These are phyloP conservation scores for Acanthurus lineatus DNA, from an alignment of 2,797 vertebrate genomes.

Conservation along the genomic window DNA sequence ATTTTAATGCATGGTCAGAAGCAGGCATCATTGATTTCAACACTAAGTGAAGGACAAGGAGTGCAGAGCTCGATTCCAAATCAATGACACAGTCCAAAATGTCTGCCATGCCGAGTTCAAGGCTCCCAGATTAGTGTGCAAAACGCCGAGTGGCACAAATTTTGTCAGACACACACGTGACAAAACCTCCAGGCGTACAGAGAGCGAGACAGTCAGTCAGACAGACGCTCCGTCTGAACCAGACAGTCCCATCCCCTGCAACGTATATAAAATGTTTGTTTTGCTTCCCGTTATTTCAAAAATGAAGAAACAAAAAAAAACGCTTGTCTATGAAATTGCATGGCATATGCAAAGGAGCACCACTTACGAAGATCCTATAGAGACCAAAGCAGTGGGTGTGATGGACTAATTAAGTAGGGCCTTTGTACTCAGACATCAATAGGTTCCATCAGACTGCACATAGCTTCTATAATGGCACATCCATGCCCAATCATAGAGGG, in stretches of 20 bases:
- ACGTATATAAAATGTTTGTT: conserved; percentile 48
- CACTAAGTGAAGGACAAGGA: conserved; percentile 85
- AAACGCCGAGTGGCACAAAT: conserved; percentile 71
- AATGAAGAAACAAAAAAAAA: conserved; percentile 30
- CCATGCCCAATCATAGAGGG: conserved; percentile 74
- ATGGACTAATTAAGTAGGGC: conserved; percentile 84
- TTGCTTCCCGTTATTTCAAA: conserved; percentile 45
- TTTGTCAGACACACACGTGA: conserved; percentile 60
- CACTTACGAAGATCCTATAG: conserved; percentile 78
- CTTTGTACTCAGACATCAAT: conserved; percentile 84
- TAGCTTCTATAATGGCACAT: conserved; percentile 77
- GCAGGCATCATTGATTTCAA: conserved; percentile 84
- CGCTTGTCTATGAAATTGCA: conserved; percentile 60
- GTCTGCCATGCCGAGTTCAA: conserved; percentile 73
- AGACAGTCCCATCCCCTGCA: conserved; percentile 39
- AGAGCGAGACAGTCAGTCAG: conserved; percentile 44
- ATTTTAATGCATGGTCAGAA: conserved; percentile 84
- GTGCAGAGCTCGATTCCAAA: conserved; percentile 82
- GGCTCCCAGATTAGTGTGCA: conserved; percentile 75
- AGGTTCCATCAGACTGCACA: conserved; percentile 86
- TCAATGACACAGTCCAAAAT: conserved; percentile 86
- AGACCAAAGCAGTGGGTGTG: conserved; percentile 84
- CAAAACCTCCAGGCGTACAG: conserved; percentile 24
- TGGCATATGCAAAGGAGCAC: conserved; percentile 78
- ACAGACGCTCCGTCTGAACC: conserved; percentile 18